phyloP scores from a whole-genome alignment of 1,140 invertebrate genomes.

The Apis cerana region DNA sequence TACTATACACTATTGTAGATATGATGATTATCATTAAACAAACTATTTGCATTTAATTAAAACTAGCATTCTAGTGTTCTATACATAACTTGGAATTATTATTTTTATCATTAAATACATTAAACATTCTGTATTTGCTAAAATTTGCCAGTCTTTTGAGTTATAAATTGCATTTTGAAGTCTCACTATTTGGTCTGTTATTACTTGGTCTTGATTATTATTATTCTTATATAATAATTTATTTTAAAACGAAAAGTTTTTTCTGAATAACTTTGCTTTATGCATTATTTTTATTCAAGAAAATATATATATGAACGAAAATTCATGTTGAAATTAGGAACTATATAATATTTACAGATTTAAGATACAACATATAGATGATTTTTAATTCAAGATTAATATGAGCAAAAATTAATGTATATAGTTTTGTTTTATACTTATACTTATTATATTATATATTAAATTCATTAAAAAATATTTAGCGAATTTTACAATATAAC shows the following conservation, averaged over 20 bases:
- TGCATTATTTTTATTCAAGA: slow-evolving; percentile 23
- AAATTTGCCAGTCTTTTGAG: slow-evolving; percentile 49
- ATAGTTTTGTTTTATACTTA: slow-evolving; percentile 1
- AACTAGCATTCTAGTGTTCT: slow-evolving; percentile 24
- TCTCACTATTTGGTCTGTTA: slow-evolving; percentile 57
- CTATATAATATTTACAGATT: slow-evolving; percentile 17
- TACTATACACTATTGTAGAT: neutral
- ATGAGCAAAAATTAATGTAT: slow-evolving; percentile 21
- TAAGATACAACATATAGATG: slow-evolving; percentile 33
- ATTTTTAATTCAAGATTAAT: slow-evolving; percentile 31
- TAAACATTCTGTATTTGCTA: slow-evolving; percentile 42
- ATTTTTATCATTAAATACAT: slow-evolving; percentile 36
- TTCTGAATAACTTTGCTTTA: neutral
- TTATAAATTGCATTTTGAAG: slow-evolving; percentile 47
- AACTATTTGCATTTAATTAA: neutral
- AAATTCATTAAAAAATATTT: slow-evolving; percentile 9
- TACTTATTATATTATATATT: slow-evolving; percentile 29
- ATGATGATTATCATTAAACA: slow-evolving; percentile 7
- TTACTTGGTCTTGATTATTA: slow-evolving; percentile 57
- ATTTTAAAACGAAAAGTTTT: slow-evolving; percentile 4
- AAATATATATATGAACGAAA: slow-evolving; percentile 10
- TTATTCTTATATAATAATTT: slow-evolving; percentile 36
- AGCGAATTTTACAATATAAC: slow-evolving; percentile 34
- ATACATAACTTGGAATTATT: slow-evolving; percentile 25
- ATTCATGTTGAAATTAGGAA: slow-evolving; percentile 17